phyloP scores from a whole-genome alignment of 2,797 vertebrate species.

The Steatocranus sp. region DNA sequence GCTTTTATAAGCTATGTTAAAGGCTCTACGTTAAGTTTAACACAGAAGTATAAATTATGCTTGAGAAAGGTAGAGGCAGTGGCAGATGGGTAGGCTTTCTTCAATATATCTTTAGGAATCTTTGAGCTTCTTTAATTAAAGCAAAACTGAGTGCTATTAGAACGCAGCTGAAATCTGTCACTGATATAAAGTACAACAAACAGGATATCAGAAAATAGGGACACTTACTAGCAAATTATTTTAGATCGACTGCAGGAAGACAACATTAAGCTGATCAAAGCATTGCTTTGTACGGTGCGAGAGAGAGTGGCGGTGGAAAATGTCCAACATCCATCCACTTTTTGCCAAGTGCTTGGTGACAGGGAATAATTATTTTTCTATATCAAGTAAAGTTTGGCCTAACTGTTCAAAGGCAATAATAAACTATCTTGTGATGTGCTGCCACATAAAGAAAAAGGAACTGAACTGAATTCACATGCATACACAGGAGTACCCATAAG shows the following conservation, averaged over 20 bases:
- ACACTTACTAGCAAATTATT: background rate
- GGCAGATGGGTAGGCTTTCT: background rate
- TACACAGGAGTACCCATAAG: background rate
- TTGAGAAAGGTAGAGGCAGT: background rate
- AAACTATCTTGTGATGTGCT: background rate
- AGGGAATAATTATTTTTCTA: background rate
- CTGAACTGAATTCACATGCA: background rate
- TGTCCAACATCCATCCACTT: background rate
- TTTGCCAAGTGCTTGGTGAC: background rate
- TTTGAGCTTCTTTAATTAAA: background rate
- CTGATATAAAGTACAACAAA: background rate
- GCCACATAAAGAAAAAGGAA: background rate
- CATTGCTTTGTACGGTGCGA: background rate
- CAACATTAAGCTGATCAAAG: background rate
- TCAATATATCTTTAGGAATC: background rate
- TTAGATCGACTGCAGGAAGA: background rate
- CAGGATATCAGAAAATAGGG: background rate
- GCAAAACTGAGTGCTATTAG: background rate
- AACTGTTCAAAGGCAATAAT: background rate
- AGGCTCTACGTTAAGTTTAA: background rate
- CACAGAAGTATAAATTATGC: background rate
- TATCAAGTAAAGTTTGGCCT: background rate
- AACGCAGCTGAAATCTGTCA: background rate
- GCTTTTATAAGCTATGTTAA: background rate
- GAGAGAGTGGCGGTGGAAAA: background rate